phyloP scores from a whole-genome alignment of 2,888 invertebrate species.

The Strigamia crassipes region DNA sequence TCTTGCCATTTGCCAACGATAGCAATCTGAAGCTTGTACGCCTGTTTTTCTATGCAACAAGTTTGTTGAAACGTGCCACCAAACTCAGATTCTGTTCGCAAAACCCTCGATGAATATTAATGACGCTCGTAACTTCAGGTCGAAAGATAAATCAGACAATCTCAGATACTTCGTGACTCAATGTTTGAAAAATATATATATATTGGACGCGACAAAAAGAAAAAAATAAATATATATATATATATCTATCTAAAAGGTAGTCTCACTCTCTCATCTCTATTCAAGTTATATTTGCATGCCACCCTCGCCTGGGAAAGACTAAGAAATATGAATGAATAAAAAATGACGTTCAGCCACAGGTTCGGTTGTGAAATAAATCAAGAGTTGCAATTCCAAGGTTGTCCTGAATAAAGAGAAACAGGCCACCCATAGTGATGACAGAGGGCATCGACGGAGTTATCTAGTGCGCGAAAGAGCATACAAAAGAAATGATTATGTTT shows the following conservation, averaged over 20 bases:
- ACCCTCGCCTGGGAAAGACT: too few species aligned
- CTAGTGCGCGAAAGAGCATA: not conserved
- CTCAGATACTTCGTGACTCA: not conserved
- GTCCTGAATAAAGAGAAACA: conserved; percentile 10
- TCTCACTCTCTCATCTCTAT: not conserved
- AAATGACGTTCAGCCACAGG: not conserved
- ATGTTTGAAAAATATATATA: not conserved
- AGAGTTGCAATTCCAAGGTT: not conserved
- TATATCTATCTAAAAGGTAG: too few species aligned
- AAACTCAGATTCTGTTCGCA: not conserved
- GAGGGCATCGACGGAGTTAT: not conserved
- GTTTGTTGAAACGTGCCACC: conserved; percentile 7
- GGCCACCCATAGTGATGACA: conserved; percentile 4
- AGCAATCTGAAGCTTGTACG: not conserved
- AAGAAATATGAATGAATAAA: not conserved
- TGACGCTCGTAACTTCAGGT: not conserved
- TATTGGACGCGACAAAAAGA: too few species aligned
- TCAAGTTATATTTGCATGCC: too few species aligned
- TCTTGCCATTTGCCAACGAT: not conserved
- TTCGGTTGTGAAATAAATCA: not conserved
- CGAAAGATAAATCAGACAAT: not conserved
- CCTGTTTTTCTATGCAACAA: not conserved
- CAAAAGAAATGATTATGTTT: not conserved
- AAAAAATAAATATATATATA: not conserved
- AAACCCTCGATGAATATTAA: not conserved